Base-by-base conservation (phyloP, 2,797 vertebrate genomes). In the Luscinia luscinia region DNA sequence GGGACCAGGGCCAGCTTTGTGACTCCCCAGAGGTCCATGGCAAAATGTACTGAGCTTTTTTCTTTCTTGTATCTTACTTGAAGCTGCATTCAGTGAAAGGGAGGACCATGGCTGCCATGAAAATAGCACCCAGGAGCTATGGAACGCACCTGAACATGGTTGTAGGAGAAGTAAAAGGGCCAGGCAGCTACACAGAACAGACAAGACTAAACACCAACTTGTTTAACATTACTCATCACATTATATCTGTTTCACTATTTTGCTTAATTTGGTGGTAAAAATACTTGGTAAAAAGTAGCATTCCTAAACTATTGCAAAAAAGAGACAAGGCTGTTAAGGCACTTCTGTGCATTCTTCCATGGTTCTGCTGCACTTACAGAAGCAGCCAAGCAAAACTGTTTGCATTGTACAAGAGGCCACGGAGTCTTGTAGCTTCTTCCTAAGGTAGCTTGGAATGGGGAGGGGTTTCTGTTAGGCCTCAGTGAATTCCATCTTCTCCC, bases 141-240 rank as follows among this genome's bases (percentile, higher is more conserved):
- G 27, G 43, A 24, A 40, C 0, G 0, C 24, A 43, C 23, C 6
- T 38, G 41, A 51, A 46, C 22, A 4, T 52, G 28, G 38, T 0
- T 32, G 32, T 17, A 36, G 79, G 48, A 58, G 46, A 59, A 66
- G n/a, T 43, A 49, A 85, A 77, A 70, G 34, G 41, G 27, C 34
- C 9, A 7, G 55, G 28, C 34, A 66, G 43, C 48, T 66, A n/a
- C 7, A 4, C 41, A 46, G 66, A 72, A 46, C 36, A 51, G 20
- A 45, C 38, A 83, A 34, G 3, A 11, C 14, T 66, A 30, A 66
- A 63, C 27, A 51, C 24, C 28, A 55, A 1, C 34, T 78, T 3
- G 2, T 43, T 82, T 43, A 52, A 23, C 32, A 18, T 32, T 38
- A 40, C 10, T 77, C 27, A 32, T 41, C 12, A 4, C 26, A 4